Percentiles rank a stretch among this genome's conserved stretches.
Conservation (phyloP, 2,888 invertebrate species). For the Cosmia trapezina region DNA sequence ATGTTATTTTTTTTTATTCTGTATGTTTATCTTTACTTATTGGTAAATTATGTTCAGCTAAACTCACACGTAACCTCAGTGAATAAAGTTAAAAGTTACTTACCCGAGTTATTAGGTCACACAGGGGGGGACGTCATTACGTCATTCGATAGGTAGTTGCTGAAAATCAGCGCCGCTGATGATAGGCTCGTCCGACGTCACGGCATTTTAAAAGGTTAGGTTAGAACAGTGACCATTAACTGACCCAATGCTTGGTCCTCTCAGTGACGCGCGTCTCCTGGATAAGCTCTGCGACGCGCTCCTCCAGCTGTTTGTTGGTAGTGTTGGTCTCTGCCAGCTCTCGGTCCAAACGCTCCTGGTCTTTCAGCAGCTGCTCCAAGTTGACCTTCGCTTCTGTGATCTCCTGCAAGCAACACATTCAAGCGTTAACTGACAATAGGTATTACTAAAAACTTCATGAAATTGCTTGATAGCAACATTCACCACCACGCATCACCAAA, state of each 20-base stretch:
- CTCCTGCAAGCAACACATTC: constrained; percentile 70
- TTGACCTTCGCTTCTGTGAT: constrained; percentile 77
- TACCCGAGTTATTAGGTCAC: no score
- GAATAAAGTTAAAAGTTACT: no score
- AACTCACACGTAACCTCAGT: no score
- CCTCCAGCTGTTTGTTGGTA: constrained; percentile 80
- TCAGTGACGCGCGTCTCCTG: constrained; percentile 79
- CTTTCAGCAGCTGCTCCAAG: constrained; percentile 75
- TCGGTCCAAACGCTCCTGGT: constrained; percentile 78
- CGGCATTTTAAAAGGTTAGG: no score
- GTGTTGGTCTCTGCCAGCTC: constrained; percentile 74
- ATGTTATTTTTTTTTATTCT: no score
- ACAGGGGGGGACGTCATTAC: no score
- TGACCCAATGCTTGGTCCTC: constrained; percentile 84
- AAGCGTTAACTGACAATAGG: neutral
- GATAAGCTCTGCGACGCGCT: constrained; percentile 80
- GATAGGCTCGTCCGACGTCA: no score
- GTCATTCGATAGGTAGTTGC: no score
- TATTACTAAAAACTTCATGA: neutral
- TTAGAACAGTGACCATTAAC: no score
- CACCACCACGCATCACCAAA: neutral
- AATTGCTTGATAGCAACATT: neutral
- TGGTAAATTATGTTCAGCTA: no score
- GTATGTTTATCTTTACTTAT: no score
- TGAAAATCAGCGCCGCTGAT: no score